phyloP scores from a whole-genome alignment of 2,888 invertebrate genomes.

The Teleogryllus oceanicus region DNA sequence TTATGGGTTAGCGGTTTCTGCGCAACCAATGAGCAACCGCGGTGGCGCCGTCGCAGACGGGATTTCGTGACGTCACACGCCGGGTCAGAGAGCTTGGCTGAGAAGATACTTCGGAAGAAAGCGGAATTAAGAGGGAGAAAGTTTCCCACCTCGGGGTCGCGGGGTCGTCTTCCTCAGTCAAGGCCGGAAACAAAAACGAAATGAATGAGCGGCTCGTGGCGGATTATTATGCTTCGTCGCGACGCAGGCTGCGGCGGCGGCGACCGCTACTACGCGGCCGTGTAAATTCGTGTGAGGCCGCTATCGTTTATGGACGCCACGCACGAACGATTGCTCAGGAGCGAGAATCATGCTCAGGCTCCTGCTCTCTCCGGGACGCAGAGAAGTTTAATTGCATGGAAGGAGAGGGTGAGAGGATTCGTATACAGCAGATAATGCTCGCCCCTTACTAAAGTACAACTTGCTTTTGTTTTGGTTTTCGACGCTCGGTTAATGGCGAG shows the following conservation, averaged over 20 bases:
- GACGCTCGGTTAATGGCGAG: too few species aligned
- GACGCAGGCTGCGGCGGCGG: too few species aligned
- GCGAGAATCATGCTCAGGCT: background rate
- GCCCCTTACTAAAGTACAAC: too few species aligned
- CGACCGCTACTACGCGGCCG: too few species aligned
- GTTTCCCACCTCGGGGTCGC: background rate
- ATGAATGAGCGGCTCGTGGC: too few species aligned
- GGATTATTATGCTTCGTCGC: too few species aligned
- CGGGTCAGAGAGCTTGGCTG: background rate
- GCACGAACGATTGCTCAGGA: background rate
- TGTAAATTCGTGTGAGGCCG: background rate
- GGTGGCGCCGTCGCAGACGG: background rate
- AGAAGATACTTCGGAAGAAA: background rate
- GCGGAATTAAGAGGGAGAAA: background rate
- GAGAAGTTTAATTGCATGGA: too few species aligned
- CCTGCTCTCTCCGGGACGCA: too few species aligned
- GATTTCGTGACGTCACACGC: background rate
- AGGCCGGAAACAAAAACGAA: background rate
- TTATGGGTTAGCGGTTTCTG: too few species aligned
- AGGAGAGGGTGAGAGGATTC: too few species aligned
- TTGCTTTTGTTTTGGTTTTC: too few species aligned
- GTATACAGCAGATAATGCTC: too few species aligned
- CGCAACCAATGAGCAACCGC: background rate
- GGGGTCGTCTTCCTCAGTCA: constrained; percentile 4
- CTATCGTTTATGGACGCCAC: background rate